Evolutionary conservation across 2,888 invertebrate species (phyloP), one percentile per base, ranked within the genome.

Genomic region (Proisotoma minuta): DNA sequence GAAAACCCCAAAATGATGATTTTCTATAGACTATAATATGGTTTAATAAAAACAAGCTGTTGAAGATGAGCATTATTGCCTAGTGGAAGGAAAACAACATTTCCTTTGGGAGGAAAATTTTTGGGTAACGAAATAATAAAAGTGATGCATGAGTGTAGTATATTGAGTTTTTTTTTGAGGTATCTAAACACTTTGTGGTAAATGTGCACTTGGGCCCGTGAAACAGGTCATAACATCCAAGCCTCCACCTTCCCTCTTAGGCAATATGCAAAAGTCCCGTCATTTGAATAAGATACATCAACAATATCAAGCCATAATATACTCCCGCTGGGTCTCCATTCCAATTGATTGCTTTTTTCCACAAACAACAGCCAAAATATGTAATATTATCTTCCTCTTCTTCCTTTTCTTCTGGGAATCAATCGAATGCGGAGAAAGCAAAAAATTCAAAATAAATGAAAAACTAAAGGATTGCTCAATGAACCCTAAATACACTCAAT

Each of bases 261-360:
- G 67, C 69, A 69, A 69, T 69, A 69, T 69, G 69, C 65, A 67
- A 69, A 67, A 61, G 58, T 24, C 59, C 43, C 57, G 61, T 67
- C 67, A 69, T 69, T 69, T 69, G 69, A 69, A 69, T 69, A 69
- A 62, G 61, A 47, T 59, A 63, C 65, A 68, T 66, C 63, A 65
- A 60, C 59, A n/a, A n/a, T n/a, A n/a, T n/a, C n/a, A n/a, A n/a
- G n/a, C n/a, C n/a, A n/a, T n/a, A n/a, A n/a, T n/a, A n/a, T n/a
- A n/a, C n/a, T n/a, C n/a, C n/a, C n/a, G n/a, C n/a, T n/a, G n/a
- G n/a, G n/a, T n/a, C n/a, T n/a, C n/a, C n/a, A n/a, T n/a, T n/a
- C n/a, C n/a, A n/a, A n/a, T n/a, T n/a, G n/a, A n/a, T n/a, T n/a
- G n/a, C n/a, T n/a, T n/a, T n/a, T n/a, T n/a, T n/a, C n/a, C n/a